phyloP scores from a whole-genome alignment of 2,888 invertebrate species.

The Tromatobia lineatoria region DNA sequence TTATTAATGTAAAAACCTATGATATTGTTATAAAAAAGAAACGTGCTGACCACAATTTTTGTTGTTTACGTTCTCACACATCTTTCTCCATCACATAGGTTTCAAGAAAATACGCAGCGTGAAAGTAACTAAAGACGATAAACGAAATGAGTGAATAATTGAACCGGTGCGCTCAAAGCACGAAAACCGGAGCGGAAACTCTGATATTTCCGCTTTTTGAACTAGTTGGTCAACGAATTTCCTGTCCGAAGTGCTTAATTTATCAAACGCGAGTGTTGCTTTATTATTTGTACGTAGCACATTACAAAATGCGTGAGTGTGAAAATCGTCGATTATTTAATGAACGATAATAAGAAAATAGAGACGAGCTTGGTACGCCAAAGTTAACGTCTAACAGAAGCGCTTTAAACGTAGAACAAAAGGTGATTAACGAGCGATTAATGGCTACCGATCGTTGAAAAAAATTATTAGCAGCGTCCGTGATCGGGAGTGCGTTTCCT shows the following conservation, averaged over 20 bases:
- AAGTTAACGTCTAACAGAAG: conserved; percentile 42
- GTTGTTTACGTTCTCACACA: conserved; percentile 9
- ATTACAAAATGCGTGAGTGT: not conserved
- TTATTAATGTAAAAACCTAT: conserved; percentile 75
- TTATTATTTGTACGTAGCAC: not conserved
- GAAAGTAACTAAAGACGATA: conserved; percentile 33
- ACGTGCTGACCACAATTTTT: conserved; percentile 54
- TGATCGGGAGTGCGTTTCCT: conserved; percentile 95
- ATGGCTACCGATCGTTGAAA: conserved; percentile 14
- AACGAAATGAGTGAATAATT: conserved; percentile 33
- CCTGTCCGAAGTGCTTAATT: conserved; percentile 15
- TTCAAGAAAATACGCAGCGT: conserved; percentile 16
- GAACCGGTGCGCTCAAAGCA: not conserved
- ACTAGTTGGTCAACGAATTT: not conserved
- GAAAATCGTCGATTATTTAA: conserved; percentile 25
- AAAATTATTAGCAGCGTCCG: conserved; percentile 90
- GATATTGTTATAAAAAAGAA: conserved; percentile 66
- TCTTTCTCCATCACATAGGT: conserved; percentile 32
- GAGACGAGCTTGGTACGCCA: conserved; percentile 22
- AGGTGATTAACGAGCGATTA: conserved; percentile 20
- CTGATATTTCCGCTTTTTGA: not conserved
- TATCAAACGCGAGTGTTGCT: conserved; percentile 8
- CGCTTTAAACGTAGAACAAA: conserved; percentile 42
- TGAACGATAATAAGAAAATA: conserved; percentile 41
- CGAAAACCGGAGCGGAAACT: not conserved